These are phyloP conservation scores for Pollenia labialis DNA, from an alignment of 2,888 invertebrate genomes.

Conservation along the genomic window DNA sequence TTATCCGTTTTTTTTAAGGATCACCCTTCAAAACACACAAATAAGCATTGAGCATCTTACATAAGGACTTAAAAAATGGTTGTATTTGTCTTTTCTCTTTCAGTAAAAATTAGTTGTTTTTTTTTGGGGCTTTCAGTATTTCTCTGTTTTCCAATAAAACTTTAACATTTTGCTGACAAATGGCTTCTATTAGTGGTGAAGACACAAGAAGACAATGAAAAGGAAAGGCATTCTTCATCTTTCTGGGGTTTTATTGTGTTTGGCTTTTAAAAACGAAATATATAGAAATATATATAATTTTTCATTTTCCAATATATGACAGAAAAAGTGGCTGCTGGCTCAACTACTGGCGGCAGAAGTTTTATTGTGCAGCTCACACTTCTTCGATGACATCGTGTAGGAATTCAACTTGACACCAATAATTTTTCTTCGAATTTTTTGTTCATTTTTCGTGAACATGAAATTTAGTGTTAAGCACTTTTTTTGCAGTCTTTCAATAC, in stretches of 20 bases:
- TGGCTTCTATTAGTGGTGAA: slow-evolving; percentile 60
- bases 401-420: slow-evolving; percentile 63
- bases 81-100: not conserved
- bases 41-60: not conserved
- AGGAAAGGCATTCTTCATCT: slow-evolving; percentile 30
- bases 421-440: slow-evolving; percentile 19
- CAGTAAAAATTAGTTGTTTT: slow-evolving; percentile 26
- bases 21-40: slow-evolving; percentile 7
- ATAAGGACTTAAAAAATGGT: slow-evolving; percentile 30
- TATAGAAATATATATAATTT: slow-evolving; percentile 5
- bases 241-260: not conserved
- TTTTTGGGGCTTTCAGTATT: slow-evolving; percentile 4
- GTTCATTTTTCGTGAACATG: not conserved
- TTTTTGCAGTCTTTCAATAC: not conserved
- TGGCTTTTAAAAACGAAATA: not conserved
- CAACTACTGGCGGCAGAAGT: not conserved
- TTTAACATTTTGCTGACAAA: slow-evolving; percentile 60
- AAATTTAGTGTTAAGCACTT: slow-evolving; percentile 36
- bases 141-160: slow-evolving; percentile 41
- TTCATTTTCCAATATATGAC: slow-evolving; percentile 32
- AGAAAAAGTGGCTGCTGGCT: slow-evolving; percentile 40
- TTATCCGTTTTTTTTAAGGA: not conserved
- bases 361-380: slow-evolving; percentile 24
- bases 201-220: slow-evolving; percentile 40
- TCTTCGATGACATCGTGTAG: slow-evolving; percentile 52